These are phyloP conservation scores for Drosophila subpulchrella DNA, from an alignment of 1,140 invertebrate species.

Conservation along the genomic window DNA sequence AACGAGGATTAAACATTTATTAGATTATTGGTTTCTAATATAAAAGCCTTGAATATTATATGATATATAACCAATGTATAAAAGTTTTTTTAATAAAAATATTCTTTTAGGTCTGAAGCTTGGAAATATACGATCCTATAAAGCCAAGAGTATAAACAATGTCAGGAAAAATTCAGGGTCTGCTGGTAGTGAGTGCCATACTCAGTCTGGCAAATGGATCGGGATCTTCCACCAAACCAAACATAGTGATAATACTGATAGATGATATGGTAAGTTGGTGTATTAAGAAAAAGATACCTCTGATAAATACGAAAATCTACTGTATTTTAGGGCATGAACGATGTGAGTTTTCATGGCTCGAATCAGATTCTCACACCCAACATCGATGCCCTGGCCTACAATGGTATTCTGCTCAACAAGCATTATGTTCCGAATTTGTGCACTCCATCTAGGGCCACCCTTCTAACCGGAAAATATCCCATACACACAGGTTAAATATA, in stretches of 20 bases:
- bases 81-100: no score
- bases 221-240: slow-evolving; percentile 45
- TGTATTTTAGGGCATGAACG: slow-evolving; percentile 92
- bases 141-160: slow-evolving; percentile 7
- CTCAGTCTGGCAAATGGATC: slow-evolving; percentile 4
- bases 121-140: no score
- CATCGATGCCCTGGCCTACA: slow-evolving; percentile 92
- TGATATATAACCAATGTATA: no score
- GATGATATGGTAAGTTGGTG: slow-evolving; percentile 70
- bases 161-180: background rate
- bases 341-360: slow-evolving; percentile 95
- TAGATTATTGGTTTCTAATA: no score
- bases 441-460: slow-evolving; percentile 90
- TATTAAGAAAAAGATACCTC: background rate
- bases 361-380: slow-evolving; percentile 94
- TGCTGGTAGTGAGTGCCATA: slow-evolving; percentile 12
- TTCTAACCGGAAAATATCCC: slow-evolving; percentile 94
- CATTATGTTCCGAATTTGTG: slow-evolving; percentile 92
- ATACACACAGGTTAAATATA: slow-evolving; percentile 89
- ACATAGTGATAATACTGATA: slow-evolving; percentile 75
- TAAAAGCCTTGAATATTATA: no score
- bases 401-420: slow-evolving; percentile 90
- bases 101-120: background rate
- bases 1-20: no score
- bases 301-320: background rate